A percentile compares a stretch with the other conserved stretches of the same genome.
These are phyloP conservation scores for Triplophysa dalaica DNA, from an alignment of 2,113 vertebrate species.

Conservation along the genomic window DNA sequence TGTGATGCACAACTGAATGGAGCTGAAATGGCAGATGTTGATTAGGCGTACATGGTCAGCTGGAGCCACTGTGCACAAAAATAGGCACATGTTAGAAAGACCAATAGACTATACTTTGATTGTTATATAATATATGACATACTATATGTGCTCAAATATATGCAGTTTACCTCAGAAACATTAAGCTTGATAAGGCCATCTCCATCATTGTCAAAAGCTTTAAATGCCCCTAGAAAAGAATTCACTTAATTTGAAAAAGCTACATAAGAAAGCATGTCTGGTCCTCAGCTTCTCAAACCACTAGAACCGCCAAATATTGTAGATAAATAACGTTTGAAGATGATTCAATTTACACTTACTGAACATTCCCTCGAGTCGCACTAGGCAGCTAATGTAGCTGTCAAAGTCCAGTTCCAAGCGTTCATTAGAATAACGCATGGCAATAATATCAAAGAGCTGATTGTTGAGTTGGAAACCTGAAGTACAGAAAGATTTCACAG, in stretches of 20 bases:
- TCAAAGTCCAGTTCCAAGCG: conserved; percentile 91
- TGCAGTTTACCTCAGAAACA: conserved; percentile 85
- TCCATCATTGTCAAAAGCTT: conserved; percentile 95
- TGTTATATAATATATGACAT: neutral
- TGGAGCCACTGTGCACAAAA: conserved; percentile 87
- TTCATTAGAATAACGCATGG: conserved; percentile 92
- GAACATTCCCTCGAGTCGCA: conserved; percentile 98
- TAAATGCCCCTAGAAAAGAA: conserved; percentile 83
- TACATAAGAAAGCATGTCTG: neutral
- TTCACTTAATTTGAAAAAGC: neutral
- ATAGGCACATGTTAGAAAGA: neutral
- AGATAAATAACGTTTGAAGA: neutral
- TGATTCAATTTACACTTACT: conserved; percentile 75
- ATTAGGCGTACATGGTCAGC: conserved; percentile 92
- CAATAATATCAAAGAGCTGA: conserved; percentile 94
- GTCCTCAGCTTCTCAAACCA: neutral
- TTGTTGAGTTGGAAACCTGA: conserved; percentile 92
- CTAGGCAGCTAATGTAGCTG: conserved; percentile 96
- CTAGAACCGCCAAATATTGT: neutral
- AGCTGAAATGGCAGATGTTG: neutral
- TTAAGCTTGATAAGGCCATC: conserved; percentile 94
- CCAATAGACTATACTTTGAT: neutral
- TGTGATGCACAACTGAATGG: neutral
- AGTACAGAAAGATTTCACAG: neutral
- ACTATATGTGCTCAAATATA: neutral